A percentile compares a stretch with the other conserved stretches of the same genome.
These are phyloP conservation scores for Notothenia rossii DNA, from an alignment of 2,113 vertebrate genomes.

Conservation along the genomic window DNA sequence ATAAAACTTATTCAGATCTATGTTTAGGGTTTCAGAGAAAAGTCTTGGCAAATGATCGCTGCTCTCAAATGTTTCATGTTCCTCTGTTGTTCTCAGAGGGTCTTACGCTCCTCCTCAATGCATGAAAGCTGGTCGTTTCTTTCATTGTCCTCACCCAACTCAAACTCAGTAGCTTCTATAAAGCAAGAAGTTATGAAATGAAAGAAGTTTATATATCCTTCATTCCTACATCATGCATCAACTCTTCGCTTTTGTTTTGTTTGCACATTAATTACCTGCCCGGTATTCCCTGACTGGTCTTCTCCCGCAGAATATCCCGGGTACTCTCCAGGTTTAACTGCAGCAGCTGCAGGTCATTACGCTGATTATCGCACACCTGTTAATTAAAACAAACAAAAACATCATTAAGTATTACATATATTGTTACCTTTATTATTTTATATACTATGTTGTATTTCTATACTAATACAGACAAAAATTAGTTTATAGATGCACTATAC, in stretches of 20 bases:
- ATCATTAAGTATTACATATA: background rate
- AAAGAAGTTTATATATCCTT: too few species aligned
- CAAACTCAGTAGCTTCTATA: slow-evolving; percentile 8
- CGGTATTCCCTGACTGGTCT: slow-evolving; percentile 47
- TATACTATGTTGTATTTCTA: background rate
- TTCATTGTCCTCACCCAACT: background rate
- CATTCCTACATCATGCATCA: too few species aligned
- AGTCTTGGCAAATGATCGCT: too few species aligned
- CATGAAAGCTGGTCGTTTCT: too few species aligned
- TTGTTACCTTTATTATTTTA: too few species aligned
- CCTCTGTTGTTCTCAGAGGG: too few species aligned
- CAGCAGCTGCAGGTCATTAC: slow-evolving; percentile 88
- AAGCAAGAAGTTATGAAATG: slow-evolving; percentile 11
- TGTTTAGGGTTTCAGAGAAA: too few species aligned
- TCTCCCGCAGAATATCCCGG: slow-evolving; percentile 77
- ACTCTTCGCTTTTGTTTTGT: background rate
- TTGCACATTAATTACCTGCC: slow-evolving; percentile 79
- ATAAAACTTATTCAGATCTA: too few species aligned
- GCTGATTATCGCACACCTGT: slow-evolving; percentile 91
- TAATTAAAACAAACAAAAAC: slow-evolving; percentile 30
- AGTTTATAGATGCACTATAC: too few species aligned
- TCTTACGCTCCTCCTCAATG: too few species aligned
- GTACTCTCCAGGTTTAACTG: slow-evolving; percentile 86
- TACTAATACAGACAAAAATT: background rate
- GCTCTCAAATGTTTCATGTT: too few species aligned